phyloP scores from a whole-genome alignment of 1,140 invertebrate species.

The Apis dorsata region DNA sequence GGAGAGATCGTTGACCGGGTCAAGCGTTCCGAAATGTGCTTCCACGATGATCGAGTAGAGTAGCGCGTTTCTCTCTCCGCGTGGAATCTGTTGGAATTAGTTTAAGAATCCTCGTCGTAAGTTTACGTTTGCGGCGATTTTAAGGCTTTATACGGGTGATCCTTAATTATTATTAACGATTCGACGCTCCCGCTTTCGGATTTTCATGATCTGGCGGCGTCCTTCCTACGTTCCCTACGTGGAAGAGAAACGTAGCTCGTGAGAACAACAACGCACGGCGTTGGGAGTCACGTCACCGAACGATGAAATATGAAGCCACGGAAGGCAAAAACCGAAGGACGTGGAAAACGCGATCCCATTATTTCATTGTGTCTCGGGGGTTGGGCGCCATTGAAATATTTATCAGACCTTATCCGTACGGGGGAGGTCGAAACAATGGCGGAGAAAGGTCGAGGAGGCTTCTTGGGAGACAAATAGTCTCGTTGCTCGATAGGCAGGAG shows the following conservation, averaged over 20 bases:
- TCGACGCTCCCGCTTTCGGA: conserved; percentile 35
- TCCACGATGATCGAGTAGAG: too few species aligned
- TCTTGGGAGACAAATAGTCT: conserved; percentile 59
- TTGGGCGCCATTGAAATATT: conserved; percentile 67
- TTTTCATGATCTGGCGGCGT: conserved; percentile 30
- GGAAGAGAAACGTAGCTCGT: not conserved
- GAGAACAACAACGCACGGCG: not conserved
- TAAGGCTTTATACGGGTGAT: conserved; percentile 73
- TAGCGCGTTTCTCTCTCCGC: not conserved
- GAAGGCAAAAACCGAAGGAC: conserved; percentile 36
- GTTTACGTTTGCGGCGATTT: conserved; percentile 76
- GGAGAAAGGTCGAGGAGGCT: conserved; percentile 41
- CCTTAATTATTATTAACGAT: conserved; percentile 79
- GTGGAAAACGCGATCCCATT: conserved; percentile 52
- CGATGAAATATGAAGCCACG: conserved; percentile 58
- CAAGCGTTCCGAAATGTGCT: not conserved
- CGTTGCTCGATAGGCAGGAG: conserved; percentile 17
- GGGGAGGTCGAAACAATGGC: not conserved
- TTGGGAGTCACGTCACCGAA: conserved; percentile 49
- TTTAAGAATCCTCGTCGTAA: conserved; percentile 75
- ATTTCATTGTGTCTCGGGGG: conserved; percentile 46
- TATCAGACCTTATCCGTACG: conserved; percentile 46
- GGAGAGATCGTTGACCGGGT: not conserved
- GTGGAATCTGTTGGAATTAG: not conserved
- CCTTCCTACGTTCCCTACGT: not conserved